phyloP scores from a whole-genome alignment of 2,797 vertebrate species.

The Spinibarbus caldwelli region DNA sequence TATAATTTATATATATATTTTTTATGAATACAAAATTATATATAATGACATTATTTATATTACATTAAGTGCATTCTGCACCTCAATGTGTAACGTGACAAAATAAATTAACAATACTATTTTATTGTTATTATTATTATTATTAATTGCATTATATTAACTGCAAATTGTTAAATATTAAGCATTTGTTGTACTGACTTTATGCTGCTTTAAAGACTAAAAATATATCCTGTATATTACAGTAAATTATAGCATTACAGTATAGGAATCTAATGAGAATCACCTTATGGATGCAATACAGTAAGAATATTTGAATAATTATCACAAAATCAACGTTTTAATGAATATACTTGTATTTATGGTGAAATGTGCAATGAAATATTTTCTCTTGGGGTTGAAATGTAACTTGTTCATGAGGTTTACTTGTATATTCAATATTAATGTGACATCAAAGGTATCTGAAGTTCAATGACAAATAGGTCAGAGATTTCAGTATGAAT shows the following conservation, averaged over 20 bases:
- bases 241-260: background rate
- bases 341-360: background rate
- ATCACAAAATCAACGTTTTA: background rate
- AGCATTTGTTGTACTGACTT: background rate
- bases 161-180: background rate
- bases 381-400: background rate
- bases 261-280: background rate
- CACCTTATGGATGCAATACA: background rate
- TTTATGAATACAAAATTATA: no score
- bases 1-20: no score
- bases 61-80: background rate
- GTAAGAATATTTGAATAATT: background rate
- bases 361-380: background rate
- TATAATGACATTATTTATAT: background rate
- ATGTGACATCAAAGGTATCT: background rate
- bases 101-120: background rate
- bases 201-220: background rate
- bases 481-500: conserved; percentile 6
- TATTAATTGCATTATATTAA: background rate
- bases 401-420: background rate
- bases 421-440: background rate
- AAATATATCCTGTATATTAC: background rate
- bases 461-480: conserved; percentile 9
- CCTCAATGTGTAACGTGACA: background rate
- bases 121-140: background rate